Base-by-base conservation (phyloP, 2,797 vertebrate species). In the Decapterus maruadsi region DNA sequence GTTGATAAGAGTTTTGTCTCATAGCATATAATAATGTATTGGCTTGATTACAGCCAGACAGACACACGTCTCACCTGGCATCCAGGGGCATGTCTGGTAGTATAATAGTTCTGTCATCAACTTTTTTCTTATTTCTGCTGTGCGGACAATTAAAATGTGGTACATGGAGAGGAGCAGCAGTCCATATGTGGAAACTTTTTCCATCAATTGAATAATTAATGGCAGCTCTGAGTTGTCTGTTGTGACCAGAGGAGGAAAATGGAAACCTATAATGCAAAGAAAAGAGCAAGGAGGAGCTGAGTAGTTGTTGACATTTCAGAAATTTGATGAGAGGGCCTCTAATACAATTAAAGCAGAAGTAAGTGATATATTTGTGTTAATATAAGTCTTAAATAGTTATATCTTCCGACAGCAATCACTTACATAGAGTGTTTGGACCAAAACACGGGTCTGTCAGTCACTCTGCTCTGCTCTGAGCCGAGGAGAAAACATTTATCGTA, bases 171-270 rank as follows among this genome's bases (percentile, higher is more conserved):
- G 46, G 17, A 71, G 26, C 22, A 48, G 53, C 45, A 60, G 38
- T 17, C 51, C 10, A 17, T 45, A 42, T 45, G 65, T 62, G 22
- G 2, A 55, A 60, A 57, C 43, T 40, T 56, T 42, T 22, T 31
- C 43, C n/a, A 16, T 65, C 9, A 19, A 51, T 54, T 45, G 60
- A 73, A 68, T 63, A 59, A 68, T 34, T 83, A 29, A 55, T 46
- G 63, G 31, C 46, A 19, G 14, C 42, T 65, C 4, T 46, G 29
- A 62, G 48, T 22, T 17, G 8, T 46, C 46, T 7, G 31, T n/a
- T 63, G 40, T 43, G 38, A 72, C 70, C 34, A 46, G 36, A 46
- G 64, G 68, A 43, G 78, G 1, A 58, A 54, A 19, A 43, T 17
- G 7, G 34, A 16, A 73, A 57, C 62, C 45, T 9, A 69, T 9